A percentile compares a stretch with the other conserved stretches of the same genome.
Evolutionary conservation across 2,113 vertebrate genomes (phyloP).

Genomic region (Crocuta crocuta): DNA sequence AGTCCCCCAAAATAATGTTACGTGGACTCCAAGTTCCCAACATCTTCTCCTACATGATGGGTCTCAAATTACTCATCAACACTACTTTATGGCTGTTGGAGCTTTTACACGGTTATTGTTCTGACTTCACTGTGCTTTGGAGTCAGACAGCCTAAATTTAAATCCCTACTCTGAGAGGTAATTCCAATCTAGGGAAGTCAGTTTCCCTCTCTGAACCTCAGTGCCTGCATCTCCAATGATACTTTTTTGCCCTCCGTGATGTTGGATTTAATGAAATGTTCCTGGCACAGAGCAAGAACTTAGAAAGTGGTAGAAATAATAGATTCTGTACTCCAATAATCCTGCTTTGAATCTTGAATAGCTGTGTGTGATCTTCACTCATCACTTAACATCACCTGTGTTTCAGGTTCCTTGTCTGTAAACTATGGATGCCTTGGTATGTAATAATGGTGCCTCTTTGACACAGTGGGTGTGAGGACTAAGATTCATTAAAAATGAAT

Average conservation of each 20-base stretch:
- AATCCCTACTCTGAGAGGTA: neutral
- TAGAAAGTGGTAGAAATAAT: neutral
- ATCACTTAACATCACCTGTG: neutral
- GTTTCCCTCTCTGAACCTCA: neutral
- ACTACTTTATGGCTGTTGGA: neutral
- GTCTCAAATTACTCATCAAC: neutral
- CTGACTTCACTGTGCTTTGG: neutral
- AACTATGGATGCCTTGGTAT: neutral
- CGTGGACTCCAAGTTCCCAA: neutral
- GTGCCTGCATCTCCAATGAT: neutral
- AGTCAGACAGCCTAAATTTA: neutral
- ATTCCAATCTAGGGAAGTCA: neutral
- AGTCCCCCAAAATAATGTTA: neutral
- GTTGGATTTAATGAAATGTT: neutral
- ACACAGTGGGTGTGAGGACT: neutral
- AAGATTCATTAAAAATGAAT: neutral
- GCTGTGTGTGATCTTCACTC: neutral
- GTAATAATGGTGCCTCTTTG: neutral
- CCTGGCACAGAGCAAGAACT: neutral
- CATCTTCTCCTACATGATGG: neutral
- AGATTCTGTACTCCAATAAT: neutral
- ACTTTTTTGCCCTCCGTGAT: neutral
- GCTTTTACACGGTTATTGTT: neutral
- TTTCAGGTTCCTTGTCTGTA: neutral
- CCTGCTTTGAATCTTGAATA: slow-evolving; percentile 14